Evolutionary conservation across 2,113 vertebrate genomes (phyloP).

Genomic region (Dasypus novemcinctus): DNA sequence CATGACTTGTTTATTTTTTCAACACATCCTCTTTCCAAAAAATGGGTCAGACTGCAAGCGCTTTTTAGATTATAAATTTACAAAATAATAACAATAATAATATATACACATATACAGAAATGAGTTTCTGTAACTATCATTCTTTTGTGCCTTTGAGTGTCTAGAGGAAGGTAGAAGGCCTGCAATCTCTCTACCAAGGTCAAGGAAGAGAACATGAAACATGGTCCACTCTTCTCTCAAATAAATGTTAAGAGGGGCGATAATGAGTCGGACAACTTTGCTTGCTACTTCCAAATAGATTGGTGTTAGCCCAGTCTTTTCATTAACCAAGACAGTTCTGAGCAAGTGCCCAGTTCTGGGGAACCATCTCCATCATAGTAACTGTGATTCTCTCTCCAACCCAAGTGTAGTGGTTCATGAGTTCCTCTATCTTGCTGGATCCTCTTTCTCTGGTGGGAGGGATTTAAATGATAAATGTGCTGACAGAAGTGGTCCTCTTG

Average conservation of each 20-base stretch:
- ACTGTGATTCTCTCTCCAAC: background rate
- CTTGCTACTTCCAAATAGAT: background rate
- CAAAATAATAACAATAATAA: background rate
- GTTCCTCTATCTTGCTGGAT: background rate
- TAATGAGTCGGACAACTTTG: background rate
- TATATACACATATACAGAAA: background rate
- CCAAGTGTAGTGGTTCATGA: background rate
- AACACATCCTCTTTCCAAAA: background rate
- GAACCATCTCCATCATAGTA: background rate
- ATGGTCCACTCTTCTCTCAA: background rate
- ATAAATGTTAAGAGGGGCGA: background rate
- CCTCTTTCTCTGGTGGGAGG: background rate
- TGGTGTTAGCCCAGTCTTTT: background rate
- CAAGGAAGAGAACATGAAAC: constrained; percentile 41
- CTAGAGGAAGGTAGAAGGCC: background rate
- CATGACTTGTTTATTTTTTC: background rate
- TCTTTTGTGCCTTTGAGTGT: background rate
- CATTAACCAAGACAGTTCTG: background rate
- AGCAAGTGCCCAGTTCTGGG: background rate
- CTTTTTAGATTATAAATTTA: constrained; percentile 12
- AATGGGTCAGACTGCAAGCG: background rate
- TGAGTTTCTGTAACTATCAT: constrained; percentile 28
- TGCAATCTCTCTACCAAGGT: background rate
- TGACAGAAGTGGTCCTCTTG: background rate
- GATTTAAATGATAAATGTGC: background rate